Conservation (phyloP, 1,140 invertebrate species). For the Lordiphosa clarofinis region DNA sequence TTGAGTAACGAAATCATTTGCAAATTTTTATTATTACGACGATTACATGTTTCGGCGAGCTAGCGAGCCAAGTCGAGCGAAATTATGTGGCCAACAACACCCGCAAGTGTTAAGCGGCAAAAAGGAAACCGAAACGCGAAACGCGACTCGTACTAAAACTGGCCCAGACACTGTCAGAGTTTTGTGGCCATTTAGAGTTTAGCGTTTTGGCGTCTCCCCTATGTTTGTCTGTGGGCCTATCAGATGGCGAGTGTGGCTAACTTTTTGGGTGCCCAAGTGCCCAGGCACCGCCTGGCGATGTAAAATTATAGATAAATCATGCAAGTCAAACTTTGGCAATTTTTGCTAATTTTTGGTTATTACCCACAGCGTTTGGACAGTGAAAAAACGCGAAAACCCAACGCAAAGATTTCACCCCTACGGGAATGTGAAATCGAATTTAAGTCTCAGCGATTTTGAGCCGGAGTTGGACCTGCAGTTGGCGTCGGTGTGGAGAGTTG, state of each 20-base stretch:
- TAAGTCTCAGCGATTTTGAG: conserved; percentile 34
- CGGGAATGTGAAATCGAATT: conserved; percentile 77
- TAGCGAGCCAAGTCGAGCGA: conserved; percentile 15
- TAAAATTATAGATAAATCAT: conserved; percentile 78
- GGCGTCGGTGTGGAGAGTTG: conserved; percentile 11
- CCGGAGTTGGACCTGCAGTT: not conserved
- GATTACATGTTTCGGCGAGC: conserved; percentile 59
- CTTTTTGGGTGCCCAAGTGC: conserved; percentile 9
- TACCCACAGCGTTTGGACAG: conserved; percentile 65
- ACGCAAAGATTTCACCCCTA: conserved; percentile 75
- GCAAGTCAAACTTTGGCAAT: conserved; percentile 77
- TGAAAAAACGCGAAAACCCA: conserved; percentile 37
- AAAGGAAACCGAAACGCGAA: conserved; percentile 47
- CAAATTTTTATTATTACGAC: conserved; percentile 74
- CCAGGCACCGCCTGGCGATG: conserved; percentile 59
- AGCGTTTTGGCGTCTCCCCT: conserved; percentile 28
- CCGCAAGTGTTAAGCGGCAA: conserved; percentile 76
- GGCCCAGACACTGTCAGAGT: conserved; percentile 55
- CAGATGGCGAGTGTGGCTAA: conserved; percentile 43
- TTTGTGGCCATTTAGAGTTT: conserved; percentile 16
- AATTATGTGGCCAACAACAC: conserved; percentile 74
- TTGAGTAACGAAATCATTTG: conserved; percentile 76
- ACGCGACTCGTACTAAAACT: conserved; percentile 27
- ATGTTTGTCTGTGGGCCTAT: conserved; percentile 61
- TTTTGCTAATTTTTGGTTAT: conserved; percentile 78